phyloP scores from a whole-genome alignment of 1,140 invertebrate genomes.

The Limonius californicus region DNA sequence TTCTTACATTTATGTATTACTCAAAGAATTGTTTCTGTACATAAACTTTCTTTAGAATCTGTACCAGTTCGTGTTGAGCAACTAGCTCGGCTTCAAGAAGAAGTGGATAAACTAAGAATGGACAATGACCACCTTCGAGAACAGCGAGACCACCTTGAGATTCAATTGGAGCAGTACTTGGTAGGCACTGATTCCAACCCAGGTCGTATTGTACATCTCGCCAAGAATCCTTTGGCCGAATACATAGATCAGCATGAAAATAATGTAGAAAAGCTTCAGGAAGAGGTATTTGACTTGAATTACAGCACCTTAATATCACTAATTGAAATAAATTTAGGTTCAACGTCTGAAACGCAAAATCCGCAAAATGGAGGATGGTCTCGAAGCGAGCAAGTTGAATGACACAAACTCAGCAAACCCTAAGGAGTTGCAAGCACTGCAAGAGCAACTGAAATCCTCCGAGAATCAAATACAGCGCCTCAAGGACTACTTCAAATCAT shows the following conservation, averaged over 20 bases:
- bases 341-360: slow-evolving; percentile 50
- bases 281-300: too few relatives aligned
- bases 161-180: slow-evolving; percentile 59
- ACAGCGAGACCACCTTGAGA: slow-evolving; percentile 61
- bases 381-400: slow-evolving; percentile 51
- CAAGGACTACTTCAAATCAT: slow-evolving; percentile 80
- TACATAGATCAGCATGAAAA: slow-evolving; percentile 49
- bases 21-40: too few relatives aligned
- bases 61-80: slow-evolving; percentile 42
- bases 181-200: slow-evolving; percentile 50
- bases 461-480: slow-evolving; percentile 69
- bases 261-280: slow-evolving; percentile 63
- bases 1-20: too few relatives aligned
- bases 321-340: too few relatives aligned
- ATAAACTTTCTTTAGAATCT: slow-evolving; percentile 43
- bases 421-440: slow-evolving; percentile 60
- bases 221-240: slow-evolving; percentile 70
- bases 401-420: slow-evolving; percentile 43
- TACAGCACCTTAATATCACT: too few relatives aligned
- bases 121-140: slow-evolving; percentile 57
- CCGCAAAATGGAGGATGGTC: slow-evolving; percentile 57
- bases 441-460: slow-evolving; percentile 65
- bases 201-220: slow-evolving; percentile 60
- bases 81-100: slow-evolving; percentile 47
- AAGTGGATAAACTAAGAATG: slow-evolving; percentile 51